A percentile compares a stretch with the other conserved stretches of the same genome.
phyloP scores from a whole-genome alignment of 2,113 vertebrate species.

The Toxotes chatareus region DNA sequence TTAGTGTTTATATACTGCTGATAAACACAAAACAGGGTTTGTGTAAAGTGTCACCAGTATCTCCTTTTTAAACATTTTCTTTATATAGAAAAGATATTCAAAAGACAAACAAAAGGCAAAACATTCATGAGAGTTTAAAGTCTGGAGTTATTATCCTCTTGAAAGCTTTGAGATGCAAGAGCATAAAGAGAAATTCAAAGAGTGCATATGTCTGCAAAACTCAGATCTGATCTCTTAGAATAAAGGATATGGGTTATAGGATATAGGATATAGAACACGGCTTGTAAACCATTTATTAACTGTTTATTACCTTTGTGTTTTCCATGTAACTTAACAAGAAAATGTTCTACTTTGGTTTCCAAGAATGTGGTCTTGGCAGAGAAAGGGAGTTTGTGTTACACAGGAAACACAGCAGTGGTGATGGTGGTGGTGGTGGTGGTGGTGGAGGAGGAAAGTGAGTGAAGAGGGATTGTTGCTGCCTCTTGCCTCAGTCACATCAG shows the following conservation, averaged over 20 bases:
- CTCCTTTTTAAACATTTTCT: neutral
- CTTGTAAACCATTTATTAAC: neutral
- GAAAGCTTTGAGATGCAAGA: neutral
- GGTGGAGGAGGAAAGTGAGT: conserved; percentile 36
- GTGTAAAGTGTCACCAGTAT: neutral
- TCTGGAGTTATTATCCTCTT: neutral
- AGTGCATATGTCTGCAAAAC: neutral
- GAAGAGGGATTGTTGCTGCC: conserved; percentile 74
- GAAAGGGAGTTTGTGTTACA: conserved; percentile 77
- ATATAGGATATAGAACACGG: no score
- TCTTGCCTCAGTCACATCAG: conserved; percentile 75
- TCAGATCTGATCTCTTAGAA: neutral
- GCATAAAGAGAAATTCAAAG: neutral
- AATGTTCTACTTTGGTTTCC: neutral
- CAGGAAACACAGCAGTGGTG: conserved; percentile 74
- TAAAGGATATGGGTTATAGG: neutral
- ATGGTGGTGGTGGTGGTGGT: conserved; percentile 40
- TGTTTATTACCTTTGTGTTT: neutral
- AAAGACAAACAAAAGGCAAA: neutral
- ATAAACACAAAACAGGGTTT: neutral
- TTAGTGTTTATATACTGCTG: neutral
- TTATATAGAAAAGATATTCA: neutral
- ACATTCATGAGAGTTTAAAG: neutral
- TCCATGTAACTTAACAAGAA: neutral
- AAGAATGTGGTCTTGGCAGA: conserved; percentile 30